Conservation (phyloP, 2,888 invertebrate species). For the Lysandra coridon region DNA sequence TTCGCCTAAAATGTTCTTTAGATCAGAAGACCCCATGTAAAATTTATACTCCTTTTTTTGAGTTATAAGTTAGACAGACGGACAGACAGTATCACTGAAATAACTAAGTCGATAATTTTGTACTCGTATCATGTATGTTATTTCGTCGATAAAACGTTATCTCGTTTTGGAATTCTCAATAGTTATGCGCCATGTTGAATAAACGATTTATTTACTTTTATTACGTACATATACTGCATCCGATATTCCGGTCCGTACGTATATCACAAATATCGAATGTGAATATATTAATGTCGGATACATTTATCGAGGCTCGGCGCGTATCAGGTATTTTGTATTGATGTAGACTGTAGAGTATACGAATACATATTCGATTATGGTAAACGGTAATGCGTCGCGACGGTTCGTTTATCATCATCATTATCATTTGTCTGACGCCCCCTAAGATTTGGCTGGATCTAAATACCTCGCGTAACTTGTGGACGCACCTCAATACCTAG, state of each 20-base stretch:
- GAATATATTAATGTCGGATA: constrained; percentile 19
- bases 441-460: too few relatives aligned
- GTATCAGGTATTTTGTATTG: constrained; percentile 21
- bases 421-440: not conserved
- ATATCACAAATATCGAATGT: constrained; percentile 20
- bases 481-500: too few relatives aligned
- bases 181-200: constrained; percentile 11
- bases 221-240: not conserved
- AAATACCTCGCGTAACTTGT: too few relatives aligned
- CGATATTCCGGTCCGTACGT: constrained; percentile 10
- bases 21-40: too few relatives aligned
- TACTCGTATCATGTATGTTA: not conserved
- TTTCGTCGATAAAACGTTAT: not conserved
- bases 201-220: not conserved
- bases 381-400: constrained; percentile 1
- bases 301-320: not conserved
- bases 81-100: too few relatives aligned
- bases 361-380: constrained; percentile 24
- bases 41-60: too few relatives aligned
- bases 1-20: too few relatives aligned
- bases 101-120: not conserved
- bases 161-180: not conserved
- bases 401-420: not conserved
- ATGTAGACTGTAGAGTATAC: not conserved
- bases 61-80: too few relatives aligned